Base-by-base conservation (phyloP, 2,113 vertebrate genomes). In the Gambusia holbrooki region DNA sequence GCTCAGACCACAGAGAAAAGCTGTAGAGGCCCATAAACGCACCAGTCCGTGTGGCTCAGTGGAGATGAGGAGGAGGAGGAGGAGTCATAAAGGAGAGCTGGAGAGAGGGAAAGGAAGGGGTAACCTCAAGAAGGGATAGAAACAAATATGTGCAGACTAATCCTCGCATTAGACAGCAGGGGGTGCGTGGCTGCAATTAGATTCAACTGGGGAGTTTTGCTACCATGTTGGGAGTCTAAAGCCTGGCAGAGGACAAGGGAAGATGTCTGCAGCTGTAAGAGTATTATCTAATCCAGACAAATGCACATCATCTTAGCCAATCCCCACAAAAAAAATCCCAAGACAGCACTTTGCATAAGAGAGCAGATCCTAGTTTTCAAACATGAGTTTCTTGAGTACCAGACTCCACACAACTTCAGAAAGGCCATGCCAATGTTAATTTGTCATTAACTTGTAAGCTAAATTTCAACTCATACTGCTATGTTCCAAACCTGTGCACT, bases 151-250 rank as follows among this genome's bases (percentile, higher is more conserved):
- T 87, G 40, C 76, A 82, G 77, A 84, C 79, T 86, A 79, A 84
- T 91, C 86, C 85, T 81, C 73, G 80, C 81, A 82, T 89, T 88
- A 90, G 79, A 86, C 89, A 78, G 91, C 84, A 81, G 87, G 84
- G 91, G 89, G 87, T 42, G 89, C 60, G 82, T 74, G 85, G 69
- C 51, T 78, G 87, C 66, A 87, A 89, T 84, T 65, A 85, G 79
- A 86, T 76, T 76, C 78, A 51, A 87, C 76, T 13, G 32, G 68
- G 66, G 73, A 65, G 61, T 29, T 78, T 69, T 45, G 15, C 62
- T 79, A 80, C 74, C 79, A 71, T 87, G 84, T 83, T 71, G 6
- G 72, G 76, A 82, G 82, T 75, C 74, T 74, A 67, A 77, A 76
- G 69, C 81, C 84, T 83, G 87, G 81, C 82, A 75, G 65, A 73